Percentiles rank a stretch among this genome's conserved stretches.
phyloP scores from a whole-genome alignment of 2,888 invertebrate genomes.

The Bhutanitis thaidina region DNA sequence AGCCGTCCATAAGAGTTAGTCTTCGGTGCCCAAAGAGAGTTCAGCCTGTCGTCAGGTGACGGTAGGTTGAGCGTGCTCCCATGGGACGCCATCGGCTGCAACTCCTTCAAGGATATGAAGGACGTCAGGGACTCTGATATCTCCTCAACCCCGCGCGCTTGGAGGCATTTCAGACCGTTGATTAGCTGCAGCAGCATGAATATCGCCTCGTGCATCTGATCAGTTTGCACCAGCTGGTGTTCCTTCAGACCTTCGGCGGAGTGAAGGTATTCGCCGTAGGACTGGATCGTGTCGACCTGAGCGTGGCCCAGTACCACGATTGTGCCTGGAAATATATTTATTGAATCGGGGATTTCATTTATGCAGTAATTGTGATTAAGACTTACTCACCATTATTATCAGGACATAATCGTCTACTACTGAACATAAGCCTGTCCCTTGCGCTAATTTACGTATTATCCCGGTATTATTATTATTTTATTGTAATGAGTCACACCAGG shows the following conservation, averaged over 20 bases:
- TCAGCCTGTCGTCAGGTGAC: conserved; percentile 61
- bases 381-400: too few species aligned
- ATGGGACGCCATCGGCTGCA: conserved; percentile 38
- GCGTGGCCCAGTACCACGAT: conserved; percentile 87
- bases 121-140: conserved; percentile 84
- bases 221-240: conserved; percentile 66
- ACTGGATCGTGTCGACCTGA: conserved; percentile 87
- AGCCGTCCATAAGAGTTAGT: conserved; percentile 81
- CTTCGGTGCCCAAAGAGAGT: conserved; percentile 69
- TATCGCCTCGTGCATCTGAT: conserved; percentile 82
- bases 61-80: conserved; percentile 49
- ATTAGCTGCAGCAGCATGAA: conserved; percentile 90
- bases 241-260: conserved; percentile 73
- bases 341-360: too few species aligned
- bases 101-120: conserved; percentile 85
- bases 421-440: too few species aligned
- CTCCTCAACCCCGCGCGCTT: conserved; percentile 91
- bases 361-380: too few species aligned
- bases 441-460: too few species aligned
- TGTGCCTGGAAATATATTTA: conserved; percentile 79
- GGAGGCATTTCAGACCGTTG: conserved; percentile 89
- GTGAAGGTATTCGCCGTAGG: conserved; percentile 83
- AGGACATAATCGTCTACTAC: too few species aligned
- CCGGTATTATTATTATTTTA: too few species aligned
- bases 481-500: too few species aligned